Conservation (phyloP, 2,888 invertebrate genomes). For the Flexamia atlantica region DNA sequence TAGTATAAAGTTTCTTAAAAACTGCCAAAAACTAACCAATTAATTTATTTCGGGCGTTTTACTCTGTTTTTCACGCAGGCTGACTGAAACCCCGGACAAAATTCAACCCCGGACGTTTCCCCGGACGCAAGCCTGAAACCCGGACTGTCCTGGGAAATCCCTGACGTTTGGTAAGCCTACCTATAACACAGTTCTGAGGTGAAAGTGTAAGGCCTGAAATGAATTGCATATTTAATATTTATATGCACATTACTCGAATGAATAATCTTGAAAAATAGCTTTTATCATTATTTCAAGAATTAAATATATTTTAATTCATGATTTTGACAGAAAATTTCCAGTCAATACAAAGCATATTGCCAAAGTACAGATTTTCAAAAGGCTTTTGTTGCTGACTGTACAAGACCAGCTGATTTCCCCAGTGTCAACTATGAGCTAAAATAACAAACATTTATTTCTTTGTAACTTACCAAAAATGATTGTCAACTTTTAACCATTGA, state of each 20-base stretch:
- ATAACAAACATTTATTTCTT: slow-evolving; percentile 11
- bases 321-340: not conserved
- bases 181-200: slow-evolving; percentile 2
- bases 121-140: too few species aligned
- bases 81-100: too few species aligned
- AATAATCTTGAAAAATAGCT: not conserved
- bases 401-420: slow-evolving; percentile 53
- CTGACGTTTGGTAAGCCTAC: too few species aligned
- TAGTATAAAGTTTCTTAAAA: too few species aligned
- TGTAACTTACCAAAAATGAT: slow-evolving; percentile 46
- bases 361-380: not conserved
- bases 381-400: slow-evolving; percentile 47
- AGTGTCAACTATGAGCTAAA: slow-evolving; percentile 39
- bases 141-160: too few species aligned
- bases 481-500: slow-evolving; percentile 48
- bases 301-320: not conserved
- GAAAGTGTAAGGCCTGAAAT: not conserved
- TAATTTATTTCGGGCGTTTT: too few species aligned
- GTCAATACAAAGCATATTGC: slow-evolving; percentile 26
- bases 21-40: too few species aligned
- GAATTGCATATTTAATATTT: too few species aligned
- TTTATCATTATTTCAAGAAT: not conserved
- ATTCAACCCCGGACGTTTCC: too few species aligned
- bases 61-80: too few species aligned
- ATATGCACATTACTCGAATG: not conserved